These are phyloP conservation scores for Palaemon carinicauda DNA, from an alignment of 1,140 invertebrate species.

Conservation along the genomic window DNA sequence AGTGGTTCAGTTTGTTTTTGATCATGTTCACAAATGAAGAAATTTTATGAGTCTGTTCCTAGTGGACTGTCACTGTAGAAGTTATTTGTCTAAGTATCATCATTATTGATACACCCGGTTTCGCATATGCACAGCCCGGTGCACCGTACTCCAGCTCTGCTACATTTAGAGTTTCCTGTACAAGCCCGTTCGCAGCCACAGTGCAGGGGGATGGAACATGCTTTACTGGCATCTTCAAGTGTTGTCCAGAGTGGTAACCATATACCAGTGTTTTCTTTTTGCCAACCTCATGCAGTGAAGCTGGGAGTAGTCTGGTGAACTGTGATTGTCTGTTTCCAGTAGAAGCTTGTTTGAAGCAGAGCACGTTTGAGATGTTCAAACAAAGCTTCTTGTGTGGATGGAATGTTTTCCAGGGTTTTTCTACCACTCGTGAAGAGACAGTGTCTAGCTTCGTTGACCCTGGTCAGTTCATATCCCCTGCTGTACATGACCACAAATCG, in stretches of 20 bases:
- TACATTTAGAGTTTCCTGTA: too few species aligned
- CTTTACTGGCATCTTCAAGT: not conserved
- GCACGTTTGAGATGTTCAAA: not conserved
- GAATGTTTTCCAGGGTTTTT: not conserved
- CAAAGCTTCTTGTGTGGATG: not conserved
- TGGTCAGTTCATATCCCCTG: not conserved
- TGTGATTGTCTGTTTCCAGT: not conserved
- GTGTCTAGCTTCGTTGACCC: not conserved
- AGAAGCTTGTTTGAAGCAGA: not conserved
- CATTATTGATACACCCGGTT: too few species aligned
- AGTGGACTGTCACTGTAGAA: too few species aligned
- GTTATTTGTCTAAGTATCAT: too few species aligned
- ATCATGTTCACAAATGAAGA: too few species aligned
- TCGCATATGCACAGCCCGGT: too few species aligned
- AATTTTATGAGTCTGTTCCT: too few species aligned
- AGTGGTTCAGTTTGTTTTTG: too few species aligned
- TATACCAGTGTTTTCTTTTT: not conserved
- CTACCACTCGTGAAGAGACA: not conserved
- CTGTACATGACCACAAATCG: not conserved
- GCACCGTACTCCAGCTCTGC: too few species aligned
- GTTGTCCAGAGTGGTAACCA: not conserved
- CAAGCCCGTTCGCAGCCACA: too few species aligned
- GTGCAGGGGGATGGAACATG: too few species aligned
- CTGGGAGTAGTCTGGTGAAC: not conserved
- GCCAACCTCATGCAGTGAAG: conserved; percentile 12